Evolutionary conservation across 2,113 vertebrate species (phyloP), one percentile per base, ranked within the genome.

Genomic region (Charadrius vociferus): DNA sequence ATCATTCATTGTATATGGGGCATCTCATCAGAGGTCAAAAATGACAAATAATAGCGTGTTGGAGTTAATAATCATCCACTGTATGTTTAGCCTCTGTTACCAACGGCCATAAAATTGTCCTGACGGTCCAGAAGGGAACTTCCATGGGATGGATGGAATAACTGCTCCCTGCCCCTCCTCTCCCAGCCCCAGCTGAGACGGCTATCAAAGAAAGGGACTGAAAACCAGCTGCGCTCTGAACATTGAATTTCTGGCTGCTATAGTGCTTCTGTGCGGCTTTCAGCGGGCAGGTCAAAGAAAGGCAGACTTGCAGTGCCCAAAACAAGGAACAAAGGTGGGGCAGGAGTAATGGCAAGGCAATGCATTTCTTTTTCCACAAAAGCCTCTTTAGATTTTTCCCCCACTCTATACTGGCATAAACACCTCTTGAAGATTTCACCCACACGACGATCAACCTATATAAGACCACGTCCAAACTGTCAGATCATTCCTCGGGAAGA

Each of bases 131-230:
- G 61, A 83, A 83, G 67, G 72, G 59, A 90, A 82, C 82, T 71
- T 94, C 70, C 75, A 75, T 27, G 66, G 50, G 59, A 84, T 37
- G 75, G 81, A 89, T 3, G 14, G 62, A 87, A 10, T 43, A 93
- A 91, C 50, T 73, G 66, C 58, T 85, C 70, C 66, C 47, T 80
- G 78, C 71, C 55, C 84, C 73, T 93, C 77, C 83, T 89, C 43
- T 94, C 66, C 62, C 55, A 83, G 67, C 50, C 41, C 32, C 22
- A 66, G 62, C 47, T 0, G 19, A 91, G 52, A 72, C 0, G 1
- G 59, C 81, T 73, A 39, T 80, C 62, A 77, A 81, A 97, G 86
- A 72, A 91, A 94, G 45, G 68, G 58, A 50, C 71, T 94, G 89
- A 67, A 95, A 93, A 79, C 36, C 89, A 86, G 91, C 87, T 90